Conservation (phyloP, 1,140 invertebrate genomes). For the Harpegnathos saltator region DNA sequence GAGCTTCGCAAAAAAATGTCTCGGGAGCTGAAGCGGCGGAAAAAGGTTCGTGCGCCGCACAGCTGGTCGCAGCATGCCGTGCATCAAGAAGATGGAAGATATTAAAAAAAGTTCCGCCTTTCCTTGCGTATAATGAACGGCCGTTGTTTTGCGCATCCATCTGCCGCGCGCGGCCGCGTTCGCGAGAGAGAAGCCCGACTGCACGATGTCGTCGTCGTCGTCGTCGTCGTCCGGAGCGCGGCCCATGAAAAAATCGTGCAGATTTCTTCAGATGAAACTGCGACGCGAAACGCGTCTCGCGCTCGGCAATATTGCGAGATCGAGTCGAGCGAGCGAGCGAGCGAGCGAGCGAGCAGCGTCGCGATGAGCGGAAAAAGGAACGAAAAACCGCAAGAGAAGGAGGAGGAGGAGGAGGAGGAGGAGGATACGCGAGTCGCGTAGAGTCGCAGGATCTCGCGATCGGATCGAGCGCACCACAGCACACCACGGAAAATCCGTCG, state of each 20-base stretch:
- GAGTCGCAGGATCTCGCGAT: not conserved
- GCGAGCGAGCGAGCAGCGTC: no score
- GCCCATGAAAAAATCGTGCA: not conserved
- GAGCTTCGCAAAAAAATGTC: constrained; percentile 34
- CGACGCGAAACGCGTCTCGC: not conserved
- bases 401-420: no score
- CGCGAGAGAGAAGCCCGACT: not conserved
- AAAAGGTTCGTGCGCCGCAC: constrained; percentile 63
- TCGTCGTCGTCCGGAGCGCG: not conserved
- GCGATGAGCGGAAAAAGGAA: no score
- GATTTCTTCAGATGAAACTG: not conserved
- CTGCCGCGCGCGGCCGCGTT: not conserved
- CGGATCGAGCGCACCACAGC: not conserved
- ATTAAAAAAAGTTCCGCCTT: constrained; percentile 63
- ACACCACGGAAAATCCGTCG: constrained; percentile 59
- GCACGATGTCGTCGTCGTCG: no score
- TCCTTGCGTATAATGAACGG: constrained; percentile 30
- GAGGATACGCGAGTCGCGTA: not conserved
- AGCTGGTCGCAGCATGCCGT: constrained; percentile 65
- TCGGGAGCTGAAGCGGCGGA: constrained; percentile 32
- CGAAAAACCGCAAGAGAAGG: no score
- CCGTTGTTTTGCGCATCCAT: constrained; percentile 45
- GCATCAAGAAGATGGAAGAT: constrained; percentile 55
- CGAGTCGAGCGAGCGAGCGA: no score
- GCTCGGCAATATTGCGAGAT: not conserved